phyloP scores from a whole-genome alignment of 2,797 vertebrate species.

The Poecile montanus region DNA sequence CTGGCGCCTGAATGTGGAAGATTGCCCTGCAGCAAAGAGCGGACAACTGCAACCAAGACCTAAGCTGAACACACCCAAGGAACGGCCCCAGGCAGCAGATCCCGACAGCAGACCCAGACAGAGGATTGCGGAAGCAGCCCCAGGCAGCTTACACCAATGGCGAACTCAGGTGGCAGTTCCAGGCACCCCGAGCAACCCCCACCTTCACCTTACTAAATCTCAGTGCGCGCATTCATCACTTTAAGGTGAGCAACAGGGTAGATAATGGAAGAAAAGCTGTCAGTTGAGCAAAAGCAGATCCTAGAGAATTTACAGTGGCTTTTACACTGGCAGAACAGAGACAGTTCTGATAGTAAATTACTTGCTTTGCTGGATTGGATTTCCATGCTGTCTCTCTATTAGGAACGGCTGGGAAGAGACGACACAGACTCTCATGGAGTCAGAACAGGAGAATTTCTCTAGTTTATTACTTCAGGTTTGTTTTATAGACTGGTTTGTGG shows the following conservation, averaged over 20 bases:
- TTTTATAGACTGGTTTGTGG: too few relatives aligned
- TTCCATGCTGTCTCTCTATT: too few relatives aligned
- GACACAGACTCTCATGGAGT: too few relatives aligned
- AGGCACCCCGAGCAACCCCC: not conserved
- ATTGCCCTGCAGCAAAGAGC: not conserved
- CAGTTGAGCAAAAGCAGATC: not conserved
- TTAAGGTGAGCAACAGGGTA: not conserved
- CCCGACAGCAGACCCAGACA: too few relatives aligned
- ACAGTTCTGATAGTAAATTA: not conserved
- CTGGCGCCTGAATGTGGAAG: not conserved
- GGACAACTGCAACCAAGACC: not conserved
- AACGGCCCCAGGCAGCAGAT: not conserved
- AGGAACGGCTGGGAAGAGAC: too few relatives aligned
- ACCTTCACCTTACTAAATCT: not conserved
- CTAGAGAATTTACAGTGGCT: not conserved
- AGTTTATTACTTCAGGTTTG: too few relatives aligned
- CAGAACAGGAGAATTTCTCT: too few relatives aligned
- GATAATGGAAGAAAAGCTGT: not conserved
- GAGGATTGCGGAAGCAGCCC: not conserved
- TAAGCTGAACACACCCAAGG: not conserved
- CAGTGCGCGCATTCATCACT: not conserved
- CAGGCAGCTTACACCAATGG: not conserved
- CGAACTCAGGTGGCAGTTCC: not conserved
- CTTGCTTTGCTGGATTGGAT: not conserved
- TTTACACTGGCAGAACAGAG: not conserved